Evolutionary conservation across 2,888 invertebrate genomes (phyloP).

Genomic region (Ephialtes manifestator): DNA sequence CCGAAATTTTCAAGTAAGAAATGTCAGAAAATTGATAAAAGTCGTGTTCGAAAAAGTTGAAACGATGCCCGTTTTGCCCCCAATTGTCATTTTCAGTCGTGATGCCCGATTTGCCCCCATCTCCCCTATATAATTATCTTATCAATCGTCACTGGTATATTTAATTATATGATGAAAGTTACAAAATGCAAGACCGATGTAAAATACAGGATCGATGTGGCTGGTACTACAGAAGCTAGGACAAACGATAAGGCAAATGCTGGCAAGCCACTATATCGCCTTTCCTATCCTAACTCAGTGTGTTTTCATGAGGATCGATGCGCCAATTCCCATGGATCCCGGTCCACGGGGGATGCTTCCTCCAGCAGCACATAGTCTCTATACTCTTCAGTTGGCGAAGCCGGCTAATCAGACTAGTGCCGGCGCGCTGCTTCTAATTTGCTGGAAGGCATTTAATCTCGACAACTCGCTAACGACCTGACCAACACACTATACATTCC

Average conservation of each 20-base stretch:
- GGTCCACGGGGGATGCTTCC: conserved; percentile 42
- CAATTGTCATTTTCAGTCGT: too few relatives aligned
- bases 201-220: not conserved
- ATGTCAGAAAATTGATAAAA: too few relatives aligned
- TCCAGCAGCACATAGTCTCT: conserved; percentile 11
- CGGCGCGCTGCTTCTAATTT: conserved; percentile 82
- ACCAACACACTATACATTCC: conserved; percentile 84
- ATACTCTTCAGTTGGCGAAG: conserved; percentile 48
- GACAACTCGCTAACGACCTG: conserved; percentile 86
- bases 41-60: too few relatives aligned
- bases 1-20: too few relatives aligned
- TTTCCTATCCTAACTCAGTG: conserved; percentile 52
- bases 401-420: conserved; percentile 82
- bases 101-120: too few relatives aligned
- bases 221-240: conserved; percentile 32
- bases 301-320: conserved; percentile 65
- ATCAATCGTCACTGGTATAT: not conserved
- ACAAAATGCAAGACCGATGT: not conserved
- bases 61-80: too few relatives aligned
- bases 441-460: conserved; percentile 85
- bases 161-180: not conserved
- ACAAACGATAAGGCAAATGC: conserved; percentile 40
- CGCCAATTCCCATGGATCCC: conserved; percentile 67
- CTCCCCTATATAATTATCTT: not conserved
- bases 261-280: conserved; percentile 28